A percentile compares a stretch with the other conserved stretches of the same genome.
Evolutionary conservation across 2,888 invertebrate genomes (phyloP).

Genomic region (Sinopyrophorus schimmeli): DNA sequence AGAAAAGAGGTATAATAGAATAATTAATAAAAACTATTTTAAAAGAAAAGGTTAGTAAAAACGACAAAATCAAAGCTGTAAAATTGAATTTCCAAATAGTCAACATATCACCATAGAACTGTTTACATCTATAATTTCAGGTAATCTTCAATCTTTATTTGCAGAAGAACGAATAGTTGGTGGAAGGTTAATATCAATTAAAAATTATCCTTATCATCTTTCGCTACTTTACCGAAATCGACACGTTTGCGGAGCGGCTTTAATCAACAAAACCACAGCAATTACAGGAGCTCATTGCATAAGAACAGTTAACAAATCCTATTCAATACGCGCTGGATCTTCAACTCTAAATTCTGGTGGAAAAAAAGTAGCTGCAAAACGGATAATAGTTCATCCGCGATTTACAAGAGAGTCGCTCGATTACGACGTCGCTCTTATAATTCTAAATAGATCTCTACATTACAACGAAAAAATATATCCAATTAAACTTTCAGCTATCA

Average conservation of each 20-base stretch:
- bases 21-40: too few species aligned
- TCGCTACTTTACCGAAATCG: neutral
- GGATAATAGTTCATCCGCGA: slow-evolving; percentile 4
- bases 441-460: neutral
- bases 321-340: slow-evolving; percentile 12
- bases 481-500: slow-evolving; percentile 1
- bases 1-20: too few species aligned
- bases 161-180: slow-evolving; percentile 10
- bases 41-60: too few species aligned
- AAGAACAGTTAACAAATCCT: neutral
- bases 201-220: slow-evolving; percentile 11
- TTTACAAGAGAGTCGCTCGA: neutral
- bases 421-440: slow-evolving; percentile 12
- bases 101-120: too few species aligned
- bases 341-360: slow-evolving; percentile 1
- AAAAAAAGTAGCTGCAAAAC: neutral
- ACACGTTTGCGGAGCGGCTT: slow-evolving; percentile 9
- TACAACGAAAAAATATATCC: neutral
- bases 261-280: slow-evolving; percentile 1
- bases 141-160: neutral
- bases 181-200: slow-evolving; percentile 1
- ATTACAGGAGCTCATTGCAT: slow-evolving; percentile 12
- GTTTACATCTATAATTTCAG: too few species aligned
- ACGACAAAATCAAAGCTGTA: too few species aligned
- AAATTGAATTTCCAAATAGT: too few species aligned